Evolutionary conservation across 1,140 invertebrate genomes (phyloP).

Genomic region (Drosophila serrata): DNA sequence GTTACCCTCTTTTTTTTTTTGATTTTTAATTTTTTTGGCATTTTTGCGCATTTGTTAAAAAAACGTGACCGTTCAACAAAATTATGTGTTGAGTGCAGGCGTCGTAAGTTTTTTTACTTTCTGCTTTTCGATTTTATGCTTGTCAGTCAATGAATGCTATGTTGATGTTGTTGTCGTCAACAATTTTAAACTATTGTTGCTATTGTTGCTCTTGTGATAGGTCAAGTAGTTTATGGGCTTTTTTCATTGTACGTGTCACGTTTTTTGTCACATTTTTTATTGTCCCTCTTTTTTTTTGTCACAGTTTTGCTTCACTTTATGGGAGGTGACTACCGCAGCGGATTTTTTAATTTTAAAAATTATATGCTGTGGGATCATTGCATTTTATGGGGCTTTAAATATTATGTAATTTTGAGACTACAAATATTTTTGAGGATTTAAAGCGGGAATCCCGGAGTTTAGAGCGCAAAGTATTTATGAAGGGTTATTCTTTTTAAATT

Average conservation of each 20-base stretch:
- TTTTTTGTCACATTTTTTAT: slow-evolving; percentile 28
- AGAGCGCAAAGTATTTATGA: not conserved
- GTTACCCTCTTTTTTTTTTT: slow-evolving; percentile 17
- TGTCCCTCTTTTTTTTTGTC: slow-evolving; percentile 4
- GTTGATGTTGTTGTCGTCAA: not conserved
- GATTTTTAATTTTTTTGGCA: slow-evolving; percentile 10
- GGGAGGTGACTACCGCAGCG: slow-evolving; percentile 41
- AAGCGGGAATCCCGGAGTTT: not conserved
- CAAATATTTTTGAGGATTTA: not conserved
- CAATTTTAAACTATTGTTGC: slow-evolving; percentile 6
- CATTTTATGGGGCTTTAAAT: slow-evolving; percentile 33
- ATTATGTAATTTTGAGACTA: slow-evolving; percentile 11
- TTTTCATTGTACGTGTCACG: slow-evolving; percentile 40
- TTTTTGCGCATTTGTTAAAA: slow-evolving; percentile 53
- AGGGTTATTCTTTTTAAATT: not conserved
- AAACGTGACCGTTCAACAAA: slow-evolving; percentile 77
- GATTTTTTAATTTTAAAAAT: slow-evolving; percentile 38
- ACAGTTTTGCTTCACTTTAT: slow-evolving; percentile 21
- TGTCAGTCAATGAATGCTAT: slow-evolving; percentile 25
- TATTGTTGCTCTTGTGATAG: slow-evolving; percentile 43
- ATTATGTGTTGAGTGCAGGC: slow-evolving; percentile 58
- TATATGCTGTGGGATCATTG: slow-evolving; percentile 7
- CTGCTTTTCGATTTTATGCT: slow-evolving; percentile 20
- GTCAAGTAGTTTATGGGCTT: slow-evolving; percentile 63
- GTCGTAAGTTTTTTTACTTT: slow-evolving; percentile 17